Evolutionary conservation across 2,113 vertebrate species (phyloP).

Genomic region (Equus przewalskii): DNA sequence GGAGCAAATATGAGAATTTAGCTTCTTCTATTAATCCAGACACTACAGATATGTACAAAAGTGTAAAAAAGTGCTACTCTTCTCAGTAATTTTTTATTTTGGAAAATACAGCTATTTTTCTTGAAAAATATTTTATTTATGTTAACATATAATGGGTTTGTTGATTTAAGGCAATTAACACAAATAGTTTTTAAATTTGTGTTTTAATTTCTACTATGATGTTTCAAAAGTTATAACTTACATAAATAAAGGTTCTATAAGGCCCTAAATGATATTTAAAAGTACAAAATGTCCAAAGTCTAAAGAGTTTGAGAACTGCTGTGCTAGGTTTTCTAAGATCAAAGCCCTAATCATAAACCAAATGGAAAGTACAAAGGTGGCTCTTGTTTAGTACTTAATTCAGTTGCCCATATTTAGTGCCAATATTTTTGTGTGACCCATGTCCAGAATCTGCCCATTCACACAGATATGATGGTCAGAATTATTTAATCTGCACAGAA

Average conservation of each 20-base stretch:
- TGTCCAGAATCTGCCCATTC: background rate
- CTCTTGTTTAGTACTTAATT: conserved; percentile 22
- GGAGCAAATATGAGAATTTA: background rate
- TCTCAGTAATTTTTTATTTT: background rate
- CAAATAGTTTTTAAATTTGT: background rate
- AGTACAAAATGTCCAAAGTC: background rate
- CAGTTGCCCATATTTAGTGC: background rate
- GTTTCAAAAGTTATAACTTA: conserved; percentile 34
- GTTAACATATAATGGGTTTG: conserved; percentile 15
- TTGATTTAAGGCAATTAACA: conserved; percentile 28
- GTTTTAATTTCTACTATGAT: background rate
- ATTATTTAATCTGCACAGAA: background rate
- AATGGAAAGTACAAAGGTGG: background rate
- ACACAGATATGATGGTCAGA: background rate
- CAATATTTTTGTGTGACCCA: background rate
- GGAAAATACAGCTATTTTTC: background rate
- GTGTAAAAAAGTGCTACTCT: background rate
- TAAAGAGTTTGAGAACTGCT: background rate
- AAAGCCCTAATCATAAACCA: conserved; percentile 25
- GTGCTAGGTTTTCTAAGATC: background rate
- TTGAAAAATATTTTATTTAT: background rate
- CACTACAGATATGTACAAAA: background rate
- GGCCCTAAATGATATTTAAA: background rate
- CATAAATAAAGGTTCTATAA: conserved; percentile 11
- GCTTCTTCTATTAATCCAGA: background rate